A percentile compares a stretch with the other conserved stretches of the same genome.
These are phyloP conservation scores for Andrena hattorfiana DNA, from an alignment of 2,888 invertebrate genomes.

Conservation along the genomic window DNA sequence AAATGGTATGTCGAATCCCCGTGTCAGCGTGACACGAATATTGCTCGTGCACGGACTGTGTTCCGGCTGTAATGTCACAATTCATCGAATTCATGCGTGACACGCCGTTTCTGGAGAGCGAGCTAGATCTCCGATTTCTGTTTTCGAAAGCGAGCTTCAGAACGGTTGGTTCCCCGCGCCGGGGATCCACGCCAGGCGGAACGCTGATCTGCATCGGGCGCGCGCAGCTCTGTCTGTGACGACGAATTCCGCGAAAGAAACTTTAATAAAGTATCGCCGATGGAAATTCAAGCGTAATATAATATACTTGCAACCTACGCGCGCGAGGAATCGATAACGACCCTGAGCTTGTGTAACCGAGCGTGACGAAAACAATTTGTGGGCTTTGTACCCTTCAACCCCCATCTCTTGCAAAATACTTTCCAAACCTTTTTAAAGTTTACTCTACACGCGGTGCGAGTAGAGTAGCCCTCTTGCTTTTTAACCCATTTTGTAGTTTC, in stretches of 20 bases:
- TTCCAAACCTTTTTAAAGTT: too few species aligned
- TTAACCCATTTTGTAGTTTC: too few species aligned
- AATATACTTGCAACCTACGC: conserved; percentile 9
- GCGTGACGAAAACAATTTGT: background rate
- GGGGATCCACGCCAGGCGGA: background rate
- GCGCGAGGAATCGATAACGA: background rate
- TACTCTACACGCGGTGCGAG: too few species aligned
- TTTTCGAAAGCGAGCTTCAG: background rate
- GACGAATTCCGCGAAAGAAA: background rate
- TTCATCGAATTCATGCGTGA: background rate
- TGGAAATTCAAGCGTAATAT: background rate
- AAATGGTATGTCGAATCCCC: background rate
- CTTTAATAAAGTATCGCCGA: background rate
- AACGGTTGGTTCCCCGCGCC: too few species aligned
- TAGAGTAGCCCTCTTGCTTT: too few species aligned
- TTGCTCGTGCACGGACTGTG: background rate
- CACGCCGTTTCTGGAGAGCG: background rate
- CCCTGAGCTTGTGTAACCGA: background rate
- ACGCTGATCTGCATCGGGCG: background rate
- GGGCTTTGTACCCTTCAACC: too few species aligned
- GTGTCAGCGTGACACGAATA: conserved; percentile 15
- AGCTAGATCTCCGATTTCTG: background rate
- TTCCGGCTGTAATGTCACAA: background rate
- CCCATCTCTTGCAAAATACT: too few species aligned
- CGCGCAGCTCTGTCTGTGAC: background rate